A percentile compares a stretch with the other conserved stretches of the same genome.
Conservation (phyloP, 1,140 invertebrate genomes). For the Drosophila rufa region DNA sequence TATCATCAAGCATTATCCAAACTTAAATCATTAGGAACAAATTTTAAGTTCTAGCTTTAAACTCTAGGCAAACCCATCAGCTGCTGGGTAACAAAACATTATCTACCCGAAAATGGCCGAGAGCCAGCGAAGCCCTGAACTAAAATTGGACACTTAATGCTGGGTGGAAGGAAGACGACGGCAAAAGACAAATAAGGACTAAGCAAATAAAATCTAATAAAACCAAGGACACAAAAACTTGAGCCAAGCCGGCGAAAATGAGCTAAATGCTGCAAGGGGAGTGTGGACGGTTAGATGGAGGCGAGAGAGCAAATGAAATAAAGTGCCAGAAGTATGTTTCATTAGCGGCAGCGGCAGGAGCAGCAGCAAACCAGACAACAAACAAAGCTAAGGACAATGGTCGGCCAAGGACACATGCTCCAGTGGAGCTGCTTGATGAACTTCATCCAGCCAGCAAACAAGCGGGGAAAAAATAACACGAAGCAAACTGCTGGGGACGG, state of each 20-base stretch:
- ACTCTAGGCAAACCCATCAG: not conserved
- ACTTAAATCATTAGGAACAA: too few relatives aligned
- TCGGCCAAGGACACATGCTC: slow-evolving; percentile 57
- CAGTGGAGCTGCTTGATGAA: slow-evolving; percentile 49
- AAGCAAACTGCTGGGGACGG: slow-evolving; percentile 4
- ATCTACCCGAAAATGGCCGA: slow-evolving; percentile 34
- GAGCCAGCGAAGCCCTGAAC: slow-evolving; percentile 21
- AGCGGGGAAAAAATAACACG: slow-evolving; percentile 14
- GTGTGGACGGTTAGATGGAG: slow-evolving; percentile 8
- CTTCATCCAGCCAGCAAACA: slow-evolving; percentile 27
- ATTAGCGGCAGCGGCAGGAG: slow-evolving; percentile 67
- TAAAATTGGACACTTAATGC: slow-evolving; percentile 73
- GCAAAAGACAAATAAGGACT: slow-evolving; percentile 79
- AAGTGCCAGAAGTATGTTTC: slow-evolving; percentile 77
- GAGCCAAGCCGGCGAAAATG: slow-evolving; percentile 61
- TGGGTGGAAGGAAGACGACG: slow-evolving; percentile 38
- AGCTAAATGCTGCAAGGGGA: slow-evolving; percentile 56
- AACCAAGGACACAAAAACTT: slow-evolving; percentile 70
- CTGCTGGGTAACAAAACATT: slow-evolving; percentile 39
- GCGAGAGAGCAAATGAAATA: slow-evolving; percentile 73
- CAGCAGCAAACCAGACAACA: slow-evolving; percentile 71
- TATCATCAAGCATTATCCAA: too few relatives aligned
- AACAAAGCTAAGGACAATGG: slow-evolving; percentile 53
- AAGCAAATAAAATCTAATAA: slow-evolving; percentile 84
- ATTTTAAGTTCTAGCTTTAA: not conserved